Percentiles rank a stretch among this genome's conserved stretches.
Conservation (phyloP, 2,797 vertebrate species). For the Tamandua tetradactyla region DNA sequence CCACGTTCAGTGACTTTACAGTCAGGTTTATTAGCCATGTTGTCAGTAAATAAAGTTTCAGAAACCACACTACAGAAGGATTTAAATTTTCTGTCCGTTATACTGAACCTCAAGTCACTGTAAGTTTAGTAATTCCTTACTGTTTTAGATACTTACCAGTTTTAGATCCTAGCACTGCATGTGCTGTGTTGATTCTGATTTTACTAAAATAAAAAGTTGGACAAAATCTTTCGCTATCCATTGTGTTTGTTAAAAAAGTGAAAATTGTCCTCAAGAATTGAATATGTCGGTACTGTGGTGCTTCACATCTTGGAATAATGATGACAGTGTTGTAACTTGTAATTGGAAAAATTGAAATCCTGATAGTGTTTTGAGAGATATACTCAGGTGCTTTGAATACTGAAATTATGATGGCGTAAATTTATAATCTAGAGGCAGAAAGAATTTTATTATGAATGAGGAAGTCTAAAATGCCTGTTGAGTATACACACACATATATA, state of each 20-base stretch:
- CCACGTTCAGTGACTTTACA: constrained; percentile 92
- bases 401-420: not conserved
- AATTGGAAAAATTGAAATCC: too few species aligned
- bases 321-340: too few species aligned
- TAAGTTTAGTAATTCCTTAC: constrained; percentile 96
- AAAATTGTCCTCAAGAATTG: not conserved
- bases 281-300: too few species aligned
- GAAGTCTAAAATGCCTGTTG: not conserved
- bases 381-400: too few species aligned
- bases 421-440: not conserved
- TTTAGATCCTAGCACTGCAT: constrained; percentile 95
- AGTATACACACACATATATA: not conserved
- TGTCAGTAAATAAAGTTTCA: constrained; percentile 89
- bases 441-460: not conserved
- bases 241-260: not conserved
- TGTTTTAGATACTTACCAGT: constrained; percentile 97
- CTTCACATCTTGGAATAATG: too few species aligned
- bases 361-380: too few species aligned
- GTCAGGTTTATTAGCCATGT: constrained; percentile 88
- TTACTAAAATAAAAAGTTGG: constrained; percentile 98
- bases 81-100: constrained; percentile 81
- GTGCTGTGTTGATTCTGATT: constrained; percentile 95
- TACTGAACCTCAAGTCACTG: constrained; percentile 88
- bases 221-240: constrained; percentile 67
- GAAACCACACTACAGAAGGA: constrained; percentile 64